phyloP scores from a whole-genome alignment of 2,797 vertebrate species.

The Pipistrellus pygmaeus region DNA sequence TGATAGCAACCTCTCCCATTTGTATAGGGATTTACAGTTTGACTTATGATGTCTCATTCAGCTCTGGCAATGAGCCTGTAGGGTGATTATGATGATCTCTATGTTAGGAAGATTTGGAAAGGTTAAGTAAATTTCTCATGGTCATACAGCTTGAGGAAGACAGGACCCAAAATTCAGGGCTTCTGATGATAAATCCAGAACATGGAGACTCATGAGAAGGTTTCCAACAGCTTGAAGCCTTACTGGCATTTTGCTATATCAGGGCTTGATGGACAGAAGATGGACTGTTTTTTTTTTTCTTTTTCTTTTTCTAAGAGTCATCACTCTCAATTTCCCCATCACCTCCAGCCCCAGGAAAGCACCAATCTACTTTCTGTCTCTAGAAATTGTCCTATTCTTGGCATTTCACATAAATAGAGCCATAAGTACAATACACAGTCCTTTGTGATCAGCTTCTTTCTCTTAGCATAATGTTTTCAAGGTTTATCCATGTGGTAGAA shows the following conservation, averaged over 20 bases:
- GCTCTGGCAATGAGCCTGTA: background rate
- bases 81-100: background rate
- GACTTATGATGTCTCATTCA: background rate
- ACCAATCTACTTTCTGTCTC: background rate
- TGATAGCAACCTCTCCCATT: background rate
- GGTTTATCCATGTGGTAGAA: background rate
- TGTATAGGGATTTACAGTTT: background rate
- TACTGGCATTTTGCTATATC: background rate
- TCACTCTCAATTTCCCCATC: background rate
- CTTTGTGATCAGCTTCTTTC: background rate
- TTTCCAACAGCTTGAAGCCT: background rate
- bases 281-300: background rate
- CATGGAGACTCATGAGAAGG: background rate
- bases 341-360: background rate
- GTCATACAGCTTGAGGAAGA: background rate
- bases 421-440: background rate
- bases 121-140: background rate
- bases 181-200: background rate
- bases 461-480: background rate
- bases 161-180: background rate
- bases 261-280: background rate
- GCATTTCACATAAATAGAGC: background rate
- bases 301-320: background rate
- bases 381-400: background rate
- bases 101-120: slow-evolving; percentile 39